These are phyloP conservation scores for Apotomis turbidana DNA, from an alignment of 2,888 invertebrate species.

Conservation along the genomic window DNA sequence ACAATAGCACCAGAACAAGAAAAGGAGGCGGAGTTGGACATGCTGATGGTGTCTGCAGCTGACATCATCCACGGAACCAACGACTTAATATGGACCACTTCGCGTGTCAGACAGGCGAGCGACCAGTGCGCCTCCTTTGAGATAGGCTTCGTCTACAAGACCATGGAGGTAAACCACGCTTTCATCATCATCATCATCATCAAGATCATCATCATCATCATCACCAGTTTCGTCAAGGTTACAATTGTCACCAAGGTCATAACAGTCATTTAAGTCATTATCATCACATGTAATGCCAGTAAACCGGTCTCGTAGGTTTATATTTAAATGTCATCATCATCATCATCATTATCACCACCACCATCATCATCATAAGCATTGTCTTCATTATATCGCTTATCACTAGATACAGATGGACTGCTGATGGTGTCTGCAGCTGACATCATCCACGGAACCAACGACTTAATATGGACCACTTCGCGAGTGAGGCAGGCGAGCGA, in stretches of 20 bases:
- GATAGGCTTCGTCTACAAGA: background rate
- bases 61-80: slow-evolving; percentile 7
- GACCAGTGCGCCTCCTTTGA: slow-evolving; percentile 6
- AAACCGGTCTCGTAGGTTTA: too few relatives aligned
- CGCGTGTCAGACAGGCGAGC: background rate
- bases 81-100: background rate
- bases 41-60: background rate
- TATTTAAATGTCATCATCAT: too few relatives aligned
- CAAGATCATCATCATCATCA: too few relatives aligned
- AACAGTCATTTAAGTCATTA: too few relatives aligned
- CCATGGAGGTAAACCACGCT: background rate
- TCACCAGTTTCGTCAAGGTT: too few relatives aligned
- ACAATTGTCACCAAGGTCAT: too few relatives aligned
- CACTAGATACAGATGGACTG: background rate
- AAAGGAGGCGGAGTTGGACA: background rate
- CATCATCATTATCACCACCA: too few relatives aligned
- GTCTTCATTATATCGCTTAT: too few relatives aligned
- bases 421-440: background rate
- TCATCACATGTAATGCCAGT: too few relatives aligned
- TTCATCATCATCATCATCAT: background rate
- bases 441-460: background rate
- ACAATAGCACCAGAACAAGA: too few relatives aligned
- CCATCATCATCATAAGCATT: too few relatives aligned
- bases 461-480: background rate
- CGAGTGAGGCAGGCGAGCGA: background rate